phyloP scores from a whole-genome alignment of 2,888 invertebrate species.

The Ichneumoninae sp. region DNA sequence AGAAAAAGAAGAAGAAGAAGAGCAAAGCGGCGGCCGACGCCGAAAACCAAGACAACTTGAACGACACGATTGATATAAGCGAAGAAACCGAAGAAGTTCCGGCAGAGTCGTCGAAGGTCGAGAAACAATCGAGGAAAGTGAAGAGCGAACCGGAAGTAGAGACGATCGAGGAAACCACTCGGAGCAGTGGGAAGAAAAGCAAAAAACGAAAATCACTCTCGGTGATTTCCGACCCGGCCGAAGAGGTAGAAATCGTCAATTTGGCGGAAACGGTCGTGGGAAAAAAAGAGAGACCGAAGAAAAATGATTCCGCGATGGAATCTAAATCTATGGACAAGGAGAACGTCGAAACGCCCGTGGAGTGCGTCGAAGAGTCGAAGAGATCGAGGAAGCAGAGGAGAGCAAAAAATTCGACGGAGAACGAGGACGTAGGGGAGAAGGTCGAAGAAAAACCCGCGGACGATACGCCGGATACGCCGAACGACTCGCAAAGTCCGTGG shows the following conservation, averaged over 20 bases:
- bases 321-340: constrained; percentile 53
- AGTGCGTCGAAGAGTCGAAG: constrained; percentile 34
- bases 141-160: constrained; percentile 19
- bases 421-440: constrained; percentile 28
- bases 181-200: constrained; percentile 24
- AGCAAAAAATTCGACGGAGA: constrained; percentile 43
- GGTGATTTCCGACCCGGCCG: neutral
- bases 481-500: constrained; percentile 53
- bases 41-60: constrained; percentile 1
- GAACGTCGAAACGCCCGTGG: constrained; percentile 33
- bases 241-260: constrained; percentile 25
- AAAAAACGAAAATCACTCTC: constrained; percentile 20
- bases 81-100: constrained; percentile 24
- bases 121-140: constrained; percentile 29
- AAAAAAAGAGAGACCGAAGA: constrained; percentile 40
- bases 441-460: constrained; percentile 9
- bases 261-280: neutral
- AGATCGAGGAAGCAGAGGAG: constrained; percentile 56
- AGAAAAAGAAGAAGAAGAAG: constrained; percentile 59
- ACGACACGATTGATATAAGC: constrained; percentile 13
- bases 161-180: constrained; percentile 11
- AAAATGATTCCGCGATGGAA: constrained; percentile 57
- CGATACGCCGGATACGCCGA: constrained; percentile 1
- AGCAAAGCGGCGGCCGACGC: neutral
- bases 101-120: constrained; percentile 10